Percentiles rank a stretch among this genome's conserved stretches.
Conservation (phyloP, 2,797 vertebrate species). For the Notoglanidium macrostoma region DNA sequence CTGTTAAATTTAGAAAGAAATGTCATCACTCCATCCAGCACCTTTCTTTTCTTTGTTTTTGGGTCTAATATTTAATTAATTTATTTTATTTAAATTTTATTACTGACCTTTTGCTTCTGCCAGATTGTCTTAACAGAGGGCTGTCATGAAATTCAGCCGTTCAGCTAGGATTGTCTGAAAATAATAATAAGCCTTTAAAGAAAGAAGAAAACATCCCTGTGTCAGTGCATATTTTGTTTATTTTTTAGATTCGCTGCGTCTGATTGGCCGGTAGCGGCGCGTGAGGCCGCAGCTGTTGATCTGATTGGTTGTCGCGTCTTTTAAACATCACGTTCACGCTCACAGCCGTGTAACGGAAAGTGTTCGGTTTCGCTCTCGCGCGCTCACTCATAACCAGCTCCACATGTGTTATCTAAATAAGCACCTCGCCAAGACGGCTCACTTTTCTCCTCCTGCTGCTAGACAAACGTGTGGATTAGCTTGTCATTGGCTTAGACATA, state of each 20-base stretch:
- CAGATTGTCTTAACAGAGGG: not conserved
- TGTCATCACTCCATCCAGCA: not conserved
- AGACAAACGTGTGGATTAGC: slow-evolving; percentile 57
- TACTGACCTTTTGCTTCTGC: slow-evolving; percentile 18
- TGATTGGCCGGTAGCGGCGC: slow-evolving; percentile 31
- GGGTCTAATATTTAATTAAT: not conserved
- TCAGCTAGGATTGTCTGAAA: not conserved
- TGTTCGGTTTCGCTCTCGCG: slow-evolving; percentile 17
- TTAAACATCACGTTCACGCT: slow-evolving; percentile 9
- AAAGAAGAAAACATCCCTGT: not conserved
- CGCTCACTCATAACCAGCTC: slow-evolving; percentile 53
- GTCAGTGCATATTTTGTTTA: not conserved
- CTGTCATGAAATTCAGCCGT: not conserved
- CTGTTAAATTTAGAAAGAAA: not conserved
- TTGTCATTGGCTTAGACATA: slow-evolving; percentile 53
- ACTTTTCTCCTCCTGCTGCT: slow-evolving; percentile 50
- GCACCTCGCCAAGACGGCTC: slow-evolving; percentile 52
- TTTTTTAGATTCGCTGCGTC: slow-evolving; percentile 11
- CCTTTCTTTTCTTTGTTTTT: slow-evolving; percentile 4
- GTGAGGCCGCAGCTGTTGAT: slow-evolving; percentile 9
- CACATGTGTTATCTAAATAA: slow-evolving; percentile 65
- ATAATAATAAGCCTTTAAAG: not conserved
- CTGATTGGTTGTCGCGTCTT: slow-evolving; percentile 36
- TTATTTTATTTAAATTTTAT: not conserved
- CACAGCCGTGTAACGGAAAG: slow-evolving; percentile 37